These are phyloP conservation scores for Otolemur crassicaudatus DNA, from an alignment of 2,797 vertebrate genomes.

Conservation along the genomic window DNA sequence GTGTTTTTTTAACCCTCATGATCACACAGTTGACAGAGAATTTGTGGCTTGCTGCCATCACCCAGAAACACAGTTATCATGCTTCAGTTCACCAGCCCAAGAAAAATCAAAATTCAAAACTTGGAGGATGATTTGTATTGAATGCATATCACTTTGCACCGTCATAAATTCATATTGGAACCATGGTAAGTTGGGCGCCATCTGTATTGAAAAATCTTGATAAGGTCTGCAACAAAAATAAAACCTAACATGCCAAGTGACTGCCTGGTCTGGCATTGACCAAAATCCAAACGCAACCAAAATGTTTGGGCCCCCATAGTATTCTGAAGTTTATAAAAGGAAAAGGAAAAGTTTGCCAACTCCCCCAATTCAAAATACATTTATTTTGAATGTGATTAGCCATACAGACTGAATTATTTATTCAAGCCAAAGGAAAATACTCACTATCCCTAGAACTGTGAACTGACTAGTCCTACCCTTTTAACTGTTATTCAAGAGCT, in stretches of 20 bases:
- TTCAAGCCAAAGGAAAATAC: conserved; percentile 18
- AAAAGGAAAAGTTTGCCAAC: too few relatives aligned
- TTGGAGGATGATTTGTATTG: background rate
- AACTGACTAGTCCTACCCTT: background rate
- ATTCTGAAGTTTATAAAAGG: too few relatives aligned
- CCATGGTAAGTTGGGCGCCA: background rate
- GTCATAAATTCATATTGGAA: background rate
- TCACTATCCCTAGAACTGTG: background rate
- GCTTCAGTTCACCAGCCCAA: background rate
- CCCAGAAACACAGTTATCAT: background rate
- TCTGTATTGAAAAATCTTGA: background rate
- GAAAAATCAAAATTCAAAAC: background rate
- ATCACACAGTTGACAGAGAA: background rate
- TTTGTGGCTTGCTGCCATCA: accelerated
- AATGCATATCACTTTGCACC: background rate
- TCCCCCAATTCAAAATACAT: too few relatives aligned
- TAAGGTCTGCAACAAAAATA: conserved; percentile 36
- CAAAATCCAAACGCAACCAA: background rate
- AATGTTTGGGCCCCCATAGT: too few relatives aligned
- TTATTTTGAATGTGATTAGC: background rate
- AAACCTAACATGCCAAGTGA: conserved; percentile 14
- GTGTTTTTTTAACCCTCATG: background rate
- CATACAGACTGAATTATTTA: background rate
- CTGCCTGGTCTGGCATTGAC: background rate
- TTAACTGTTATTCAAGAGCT: background rate